Base-by-base conservation (phyloP, 1,140 invertebrate species). In the Drosophila repletoides region DNA sequence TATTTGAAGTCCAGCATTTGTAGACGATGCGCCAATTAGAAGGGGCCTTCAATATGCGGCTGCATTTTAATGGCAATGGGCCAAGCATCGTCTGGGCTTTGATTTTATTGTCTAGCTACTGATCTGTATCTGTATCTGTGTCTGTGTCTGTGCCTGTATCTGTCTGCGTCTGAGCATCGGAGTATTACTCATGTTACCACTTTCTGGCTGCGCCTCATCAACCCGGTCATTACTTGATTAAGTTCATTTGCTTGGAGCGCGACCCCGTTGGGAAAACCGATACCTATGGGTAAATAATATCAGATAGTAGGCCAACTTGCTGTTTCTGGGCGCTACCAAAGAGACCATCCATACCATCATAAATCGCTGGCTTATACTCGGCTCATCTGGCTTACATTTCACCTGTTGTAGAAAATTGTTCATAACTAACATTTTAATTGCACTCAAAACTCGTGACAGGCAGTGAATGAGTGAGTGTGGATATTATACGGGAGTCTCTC, bases 61-160 rank as follows among this genome's bases (percentile, higher is more conserved):
- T 51, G 22, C 10, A 21, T 71, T 79, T 84, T 83, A 79, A 74
- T 83, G 75, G 70, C 71, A 77, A 63, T 52, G 59, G 56, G 65
- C 63, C 69, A 56, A 64, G 71, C 60, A 41, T 40, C 55, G 67
- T 56, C 68, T 68, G 66, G 28, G 46, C 55, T 71, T 76, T 68
- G 67, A 58, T 86, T 84, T 84, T 84, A 84, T 84, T 75, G 75
- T 79, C 80, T 43, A 53, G 79, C 79, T 84, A 86, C 80, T 84
- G 80, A 84, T 84, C 80, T 86, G 79, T 84, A 84, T 84, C 79
- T 84, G 69, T 28, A 4, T 3, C n/a, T n/a, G n/a, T n/a, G n/a
- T n/a, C n/a, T n/a, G n/a, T n/a, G n/a, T n/a, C n/a, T 84, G 69
- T 28, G 9, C 5, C 80, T 86, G 79, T 84, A 84, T 84, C 79